Evolutionary conservation across 2,113 vertebrate genomes (phyloP), one percentile per base, ranked within the genome.

Genomic region (Spermophilus dauricus): DNA sequence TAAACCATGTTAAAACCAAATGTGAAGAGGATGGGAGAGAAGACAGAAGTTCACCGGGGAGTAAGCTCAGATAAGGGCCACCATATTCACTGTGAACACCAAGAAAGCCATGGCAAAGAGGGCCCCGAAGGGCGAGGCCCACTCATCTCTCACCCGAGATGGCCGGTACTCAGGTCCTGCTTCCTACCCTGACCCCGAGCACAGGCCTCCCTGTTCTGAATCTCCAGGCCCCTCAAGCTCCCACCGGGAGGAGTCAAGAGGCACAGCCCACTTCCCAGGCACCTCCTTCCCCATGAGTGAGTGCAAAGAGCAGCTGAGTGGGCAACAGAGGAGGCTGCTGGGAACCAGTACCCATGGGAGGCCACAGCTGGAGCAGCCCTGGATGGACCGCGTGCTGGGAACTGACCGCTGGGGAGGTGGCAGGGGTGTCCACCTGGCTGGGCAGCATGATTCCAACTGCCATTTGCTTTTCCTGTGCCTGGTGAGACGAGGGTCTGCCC

Each of bases 11-110:
- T 89, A 39, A 73, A 48, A 77, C 69, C 4, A 84, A 84, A 11
- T 0, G 0, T 7, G 10, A 4, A 24, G 1, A 17, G 24, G 30
- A 12, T 4, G 3, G 6, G 12, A 3, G 53, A 48, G 9, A 1
- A 93, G 75, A 56, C 4, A 2, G 13, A 30, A 37, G 58, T 51
- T 13, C 48, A 2, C 37, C 73, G n/a, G 18, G 0, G 34, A 51
- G 48, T 1, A 24, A 67, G 70, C 81, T 30, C 86, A 51, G 24
- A 18, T 28, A 13, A 22, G 20, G 48, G 42, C 42, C 30, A 16
- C 24, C 26, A 4, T 9, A 45, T 10, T 14, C 1, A 4, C 70
- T 5, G 28, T 2, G 34, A 0, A 5, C 39, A 39, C 45, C 45
- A 18, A 30, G 17, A 17, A 53, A 84, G 5, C 34, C 37, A 1